These are phyloP conservation scores for Cydia strobilella DNA, from an alignment of 1,140 invertebrate species.

Conservation along the genomic window DNA sequence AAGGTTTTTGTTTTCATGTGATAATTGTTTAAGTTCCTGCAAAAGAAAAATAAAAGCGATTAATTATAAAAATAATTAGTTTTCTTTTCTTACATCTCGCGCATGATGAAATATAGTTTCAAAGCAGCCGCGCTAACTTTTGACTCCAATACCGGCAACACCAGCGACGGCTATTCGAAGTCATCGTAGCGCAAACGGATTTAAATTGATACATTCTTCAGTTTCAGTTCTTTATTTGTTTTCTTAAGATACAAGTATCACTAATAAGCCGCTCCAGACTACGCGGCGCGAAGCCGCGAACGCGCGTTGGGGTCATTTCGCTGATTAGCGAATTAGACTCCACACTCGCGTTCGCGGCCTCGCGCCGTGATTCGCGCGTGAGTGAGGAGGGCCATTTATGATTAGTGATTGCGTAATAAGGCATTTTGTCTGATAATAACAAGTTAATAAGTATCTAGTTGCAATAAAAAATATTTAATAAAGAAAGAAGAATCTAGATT, in stretches of 20 bases:
- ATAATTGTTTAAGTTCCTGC: constrained; percentile 84
- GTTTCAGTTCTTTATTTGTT: too few species aligned
- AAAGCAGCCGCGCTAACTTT: not conserved
- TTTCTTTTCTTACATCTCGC: too few species aligned
- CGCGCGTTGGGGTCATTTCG: too few species aligned
- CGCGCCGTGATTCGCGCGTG: too few species aligned
- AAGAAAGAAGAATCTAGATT: constrained; percentile 7
- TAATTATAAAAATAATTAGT: too few species aligned
- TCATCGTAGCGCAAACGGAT: not conserved
- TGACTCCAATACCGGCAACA: not conserved
- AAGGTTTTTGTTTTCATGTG: constrained; percentile 81
- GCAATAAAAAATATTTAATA: constrained; percentile 9
- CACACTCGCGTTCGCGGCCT: too few species aligned
- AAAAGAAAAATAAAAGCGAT: constrained; percentile 46
- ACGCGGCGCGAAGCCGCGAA: too few species aligned
- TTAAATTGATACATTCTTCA: not conserved
- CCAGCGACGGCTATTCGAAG: not conserved
- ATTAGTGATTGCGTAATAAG: not conserved
- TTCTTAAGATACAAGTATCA: too few species aligned
- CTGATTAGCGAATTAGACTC: too few species aligned
- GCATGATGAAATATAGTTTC: not conserved
- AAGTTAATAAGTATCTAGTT: not conserved
- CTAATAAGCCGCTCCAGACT: too few species aligned
- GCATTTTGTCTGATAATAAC: not conserved
- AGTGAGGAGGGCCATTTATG: too few species aligned